A percentile compares a stretch with the other conserved stretches of the same genome.
Evolutionary conservation across 2,113 vertebrate genomes (phyloP).

Genomic region (Crotalus tigris): DNA sequence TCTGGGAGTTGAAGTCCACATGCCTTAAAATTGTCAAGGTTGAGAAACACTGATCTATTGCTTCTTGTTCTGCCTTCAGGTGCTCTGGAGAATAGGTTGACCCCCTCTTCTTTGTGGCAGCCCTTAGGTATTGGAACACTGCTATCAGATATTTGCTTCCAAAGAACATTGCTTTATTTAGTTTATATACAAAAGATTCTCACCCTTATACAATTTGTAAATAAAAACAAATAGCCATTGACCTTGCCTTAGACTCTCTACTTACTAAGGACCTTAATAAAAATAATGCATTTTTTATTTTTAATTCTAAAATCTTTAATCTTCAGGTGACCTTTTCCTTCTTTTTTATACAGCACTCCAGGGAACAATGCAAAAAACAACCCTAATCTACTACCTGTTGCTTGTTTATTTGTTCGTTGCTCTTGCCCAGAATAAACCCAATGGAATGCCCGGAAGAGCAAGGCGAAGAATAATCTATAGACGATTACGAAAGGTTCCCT

Average conservation of each 20-base stretch:
- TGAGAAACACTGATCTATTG: too few relatives aligned
- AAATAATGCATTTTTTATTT: background rate
- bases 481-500: slow-evolving; percentile 37
- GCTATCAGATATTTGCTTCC: background rate
- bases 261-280: background rate
- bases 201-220: background rate
- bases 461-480: slow-evolving; percentile 33
- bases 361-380: slow-evolving; percentile 69
- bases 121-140: background rate
- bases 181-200: background rate
- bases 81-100: background rate
- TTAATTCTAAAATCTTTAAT: background rate
- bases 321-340: background rate
- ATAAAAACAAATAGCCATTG: background rate
- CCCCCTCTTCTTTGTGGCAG: background rate
- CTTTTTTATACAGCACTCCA: slow-evolving; percentile 22
- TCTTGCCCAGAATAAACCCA: slow-evolving; percentile 52
- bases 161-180: background rate
- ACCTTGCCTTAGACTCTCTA: background rate
- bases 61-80: background rate
- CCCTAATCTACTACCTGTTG: slow-evolving; percentile 64
- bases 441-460: slow-evolving; percentile 44
- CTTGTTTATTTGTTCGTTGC: slow-evolving; percentile 59
- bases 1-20: too few relatives aligned
- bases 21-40: too few relatives aligned